These are phyloP conservation scores for Eristalis pertinax DNA, from an alignment of 2,888 invertebrate species.

Conservation along the genomic window DNA sequence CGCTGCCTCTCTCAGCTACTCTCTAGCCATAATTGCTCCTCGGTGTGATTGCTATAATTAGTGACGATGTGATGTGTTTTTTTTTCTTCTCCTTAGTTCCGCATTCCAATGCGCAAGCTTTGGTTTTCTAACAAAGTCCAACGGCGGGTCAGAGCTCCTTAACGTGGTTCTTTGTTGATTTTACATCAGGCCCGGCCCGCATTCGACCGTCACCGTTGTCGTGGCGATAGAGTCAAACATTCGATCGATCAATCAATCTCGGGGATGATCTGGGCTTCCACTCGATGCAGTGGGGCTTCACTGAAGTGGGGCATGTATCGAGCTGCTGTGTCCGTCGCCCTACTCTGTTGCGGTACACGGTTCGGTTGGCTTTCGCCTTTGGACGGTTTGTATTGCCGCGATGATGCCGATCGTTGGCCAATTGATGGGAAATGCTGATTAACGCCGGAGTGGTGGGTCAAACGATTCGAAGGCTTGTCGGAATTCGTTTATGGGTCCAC, in stretches of 20 bases:
- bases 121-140: neutral
- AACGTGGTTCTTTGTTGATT: neutral
- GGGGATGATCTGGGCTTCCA: neutral
- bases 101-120: neutral
- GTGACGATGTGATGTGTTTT: neutral
- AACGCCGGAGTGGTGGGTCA: conserved; percentile 35
- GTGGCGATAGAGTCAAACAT: neutral
- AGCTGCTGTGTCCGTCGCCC: neutral
- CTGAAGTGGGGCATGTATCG: neutral
- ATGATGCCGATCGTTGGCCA: conserved; percentile 15
- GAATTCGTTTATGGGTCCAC: conserved; percentile 5
- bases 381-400: neutral
- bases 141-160: neutral
- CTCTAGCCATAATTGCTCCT: neutral
- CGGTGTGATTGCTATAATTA: neutral
- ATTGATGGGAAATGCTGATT: conserved; percentile 60
- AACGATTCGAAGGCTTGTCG: conserved; percentile 33
- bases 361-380: neutral
- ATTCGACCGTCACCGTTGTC: neutral
- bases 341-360: too few species aligned
- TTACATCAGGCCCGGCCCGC: neutral
- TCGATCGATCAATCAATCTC: neutral
- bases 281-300: neutral
- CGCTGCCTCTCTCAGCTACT: neutral
- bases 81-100: neutral